A percentile compares a stretch with the other conserved stretches of the same genome.
These are phyloP conservation scores for Acrossocheilus fasciatus DNA, from an alignment of 2,797 vertebrate genomes.

Conservation along the genomic window DNA sequence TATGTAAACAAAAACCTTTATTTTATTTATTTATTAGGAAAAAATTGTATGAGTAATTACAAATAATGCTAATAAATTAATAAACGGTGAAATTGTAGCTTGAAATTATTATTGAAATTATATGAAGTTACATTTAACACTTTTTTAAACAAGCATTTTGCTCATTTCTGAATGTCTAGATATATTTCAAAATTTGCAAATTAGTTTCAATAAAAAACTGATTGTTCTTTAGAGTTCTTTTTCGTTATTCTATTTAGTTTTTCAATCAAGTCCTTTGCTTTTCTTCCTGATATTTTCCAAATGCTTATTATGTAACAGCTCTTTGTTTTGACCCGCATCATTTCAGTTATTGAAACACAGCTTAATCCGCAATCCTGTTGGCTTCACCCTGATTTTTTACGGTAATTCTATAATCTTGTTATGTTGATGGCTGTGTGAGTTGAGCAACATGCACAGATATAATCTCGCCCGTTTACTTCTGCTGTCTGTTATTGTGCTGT, in stretches of 20 bases:
- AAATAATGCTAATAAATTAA: too few species aligned
- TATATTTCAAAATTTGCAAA: background rate
- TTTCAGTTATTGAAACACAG: background rate
- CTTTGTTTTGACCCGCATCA: conserved; percentile 3
- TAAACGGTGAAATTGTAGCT: too few species aligned
- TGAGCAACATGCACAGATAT: conserved; percentile 29
- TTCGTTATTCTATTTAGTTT: background rate
- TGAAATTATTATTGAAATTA: too few species aligned
- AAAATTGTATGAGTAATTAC: too few species aligned
- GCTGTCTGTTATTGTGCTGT: conserved; percentile 37
- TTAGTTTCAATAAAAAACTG: background rate
- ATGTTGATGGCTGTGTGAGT: conserved; percentile 7
- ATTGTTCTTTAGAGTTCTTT: background rate
- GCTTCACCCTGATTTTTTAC: conserved; percentile 2
- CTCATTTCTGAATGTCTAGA: background rate
- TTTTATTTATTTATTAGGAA: too few species aligned
- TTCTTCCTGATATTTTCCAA: background rate
- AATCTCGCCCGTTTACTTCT: conserved; percentile 10
- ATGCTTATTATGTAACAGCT: conserved; percentile 2
- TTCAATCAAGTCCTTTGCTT: background rate
- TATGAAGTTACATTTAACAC: too few species aligned
- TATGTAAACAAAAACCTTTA: too few species aligned
- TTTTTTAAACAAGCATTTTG: background rate
- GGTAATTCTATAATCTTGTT: conserved; percentile 44
- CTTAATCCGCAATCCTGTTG: background rate